Conservation (phyloP, 2,888 invertebrate species). For the Nemapogon koenigi region DNA sequence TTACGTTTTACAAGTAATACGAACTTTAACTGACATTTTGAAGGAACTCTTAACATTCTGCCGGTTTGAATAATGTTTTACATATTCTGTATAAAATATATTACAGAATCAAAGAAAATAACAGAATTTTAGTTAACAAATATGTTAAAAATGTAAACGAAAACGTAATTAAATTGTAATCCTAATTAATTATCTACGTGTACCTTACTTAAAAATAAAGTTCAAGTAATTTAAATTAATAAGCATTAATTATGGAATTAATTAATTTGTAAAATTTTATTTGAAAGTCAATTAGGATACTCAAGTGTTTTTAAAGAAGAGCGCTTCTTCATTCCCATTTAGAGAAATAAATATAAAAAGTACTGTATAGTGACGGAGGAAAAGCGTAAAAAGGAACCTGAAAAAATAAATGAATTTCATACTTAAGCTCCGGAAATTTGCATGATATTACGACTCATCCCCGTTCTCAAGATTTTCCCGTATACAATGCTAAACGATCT, state of each 20-base stretch:
- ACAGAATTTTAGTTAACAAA: too few species aligned
- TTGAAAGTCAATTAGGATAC: constrained; percentile 6
- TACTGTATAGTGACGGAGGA: constrained; percentile 18
- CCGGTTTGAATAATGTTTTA: too few species aligned
- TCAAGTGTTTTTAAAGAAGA: constrained; percentile 4
- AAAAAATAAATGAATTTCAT: constrained; percentile 45
- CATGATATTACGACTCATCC: constrained; percentile 52
- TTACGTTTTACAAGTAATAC: neutral
- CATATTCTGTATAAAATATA: too few species aligned
- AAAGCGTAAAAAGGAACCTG: constrained; percentile 35
- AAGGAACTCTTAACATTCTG: too few species aligned
- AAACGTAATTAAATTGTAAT: too few species aligned
- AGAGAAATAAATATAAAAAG: neutral
- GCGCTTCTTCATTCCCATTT: neutral
- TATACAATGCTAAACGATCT: constrained; percentile 40
- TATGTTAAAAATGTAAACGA: too few species aligned
- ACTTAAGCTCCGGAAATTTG: constrained; percentile 48
- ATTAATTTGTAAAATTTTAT: too few species aligned
- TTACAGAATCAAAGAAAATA: too few species aligned
- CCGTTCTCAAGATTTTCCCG: constrained; percentile 24
- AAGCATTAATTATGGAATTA: too few species aligned
- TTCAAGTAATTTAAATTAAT: too few species aligned
- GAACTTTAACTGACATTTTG: neutral
- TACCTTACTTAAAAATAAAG: too few species aligned
- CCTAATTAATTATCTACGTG: too few species aligned